Percentiles rank a stretch among this genome's conserved stretches.
Conservation (phyloP, 2,888 invertebrate genomes). For the Tholera decimalis region DNA sequence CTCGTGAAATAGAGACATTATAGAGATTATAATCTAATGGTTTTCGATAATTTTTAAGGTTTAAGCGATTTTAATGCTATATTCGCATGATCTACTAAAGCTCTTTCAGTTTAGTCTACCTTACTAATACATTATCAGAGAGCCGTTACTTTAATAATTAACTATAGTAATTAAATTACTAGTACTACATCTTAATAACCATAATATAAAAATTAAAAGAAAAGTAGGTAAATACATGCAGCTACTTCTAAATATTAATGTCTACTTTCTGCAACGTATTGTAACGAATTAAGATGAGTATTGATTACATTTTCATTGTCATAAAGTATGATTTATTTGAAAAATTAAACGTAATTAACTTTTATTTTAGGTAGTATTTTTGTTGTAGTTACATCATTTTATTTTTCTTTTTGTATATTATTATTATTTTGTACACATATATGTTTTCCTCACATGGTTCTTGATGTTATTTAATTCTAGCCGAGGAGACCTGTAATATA, state of each 20-base stretch:
- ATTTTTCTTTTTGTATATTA: no score
- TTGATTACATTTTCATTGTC: slow-evolving; percentile 1
- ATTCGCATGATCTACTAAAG: not conserved
- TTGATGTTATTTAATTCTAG: no score
- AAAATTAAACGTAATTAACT: no score
- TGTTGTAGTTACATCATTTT: no score
- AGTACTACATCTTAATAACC: not conserved
- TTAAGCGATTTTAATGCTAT: slow-evolving; percentile 2
- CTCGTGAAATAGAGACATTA: slow-evolving; percentile 2
- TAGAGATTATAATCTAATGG: slow-evolving; percentile 8
- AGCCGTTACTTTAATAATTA: not conserved
- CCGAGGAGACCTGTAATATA: no score
- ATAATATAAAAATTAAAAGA: not conserved
- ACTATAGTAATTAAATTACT: not conserved
- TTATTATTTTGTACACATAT: no score
- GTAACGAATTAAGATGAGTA: not conserved
- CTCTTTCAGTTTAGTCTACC: not conserved
- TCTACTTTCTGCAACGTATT: slow-evolving; percentile 31
- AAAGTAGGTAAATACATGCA: slow-evolving; percentile 37
- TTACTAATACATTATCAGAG: not conserved
- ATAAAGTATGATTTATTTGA: no score
- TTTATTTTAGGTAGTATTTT: no score
- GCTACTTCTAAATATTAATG: slow-evolving; percentile 6
- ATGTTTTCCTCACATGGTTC: no score
- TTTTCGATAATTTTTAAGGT: no score